phyloP scores from a whole-genome alignment of 2,797 vertebrate species.

The Rhodeus uyekii region DNA sequence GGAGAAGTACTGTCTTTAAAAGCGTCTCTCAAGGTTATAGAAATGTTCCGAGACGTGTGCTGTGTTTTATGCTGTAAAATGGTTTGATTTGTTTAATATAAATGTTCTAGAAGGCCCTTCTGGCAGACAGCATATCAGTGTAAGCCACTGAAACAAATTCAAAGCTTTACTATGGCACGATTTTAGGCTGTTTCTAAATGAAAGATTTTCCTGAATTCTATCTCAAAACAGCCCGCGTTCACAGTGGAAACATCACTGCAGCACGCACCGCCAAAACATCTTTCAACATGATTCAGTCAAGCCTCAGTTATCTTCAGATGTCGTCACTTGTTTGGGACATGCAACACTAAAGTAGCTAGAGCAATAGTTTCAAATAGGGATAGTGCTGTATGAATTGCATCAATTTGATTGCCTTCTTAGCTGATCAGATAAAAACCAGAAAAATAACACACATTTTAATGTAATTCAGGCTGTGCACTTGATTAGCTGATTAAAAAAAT shows the following conservation, averaged over 20 bases:
- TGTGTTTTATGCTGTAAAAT: slow-evolving; percentile 13
- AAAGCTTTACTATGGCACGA: slow-evolving; percentile 32
- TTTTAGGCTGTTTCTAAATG: slow-evolving; percentile 34
- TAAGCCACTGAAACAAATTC: slow-evolving; percentile 29
- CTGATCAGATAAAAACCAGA: too few species aligned
- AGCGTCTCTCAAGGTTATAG: slow-evolving; percentile 4
- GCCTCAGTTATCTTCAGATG: background rate
- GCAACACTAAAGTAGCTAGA: background rate
- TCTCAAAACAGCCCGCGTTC: slow-evolving; percentile 19
- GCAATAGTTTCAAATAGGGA: background rate
- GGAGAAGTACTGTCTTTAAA: slow-evolving; percentile 9
- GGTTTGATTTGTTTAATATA: slow-evolving; percentile 34
- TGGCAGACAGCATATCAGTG: slow-evolving; percentile 40
- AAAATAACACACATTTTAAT: too few species aligned
- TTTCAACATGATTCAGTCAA: background rate
- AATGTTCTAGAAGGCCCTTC: slow-evolving; percentile 42
- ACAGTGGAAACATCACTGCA: slow-evolving; percentile 13
- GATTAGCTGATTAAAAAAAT: background rate
- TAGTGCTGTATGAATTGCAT: background rate
- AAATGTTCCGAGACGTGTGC: slow-evolving; percentile 3
- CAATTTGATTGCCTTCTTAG: background rate
- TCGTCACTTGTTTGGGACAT: background rate
- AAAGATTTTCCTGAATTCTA: slow-evolving; percentile 36
- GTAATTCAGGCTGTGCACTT: background rate
- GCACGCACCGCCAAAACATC: background rate